A percentile compares a stretch with the other conserved stretches of the same genome.
phyloP scores from a whole-genome alignment of 2,888 invertebrate genomes.

The Beris morrisii region DNA sequence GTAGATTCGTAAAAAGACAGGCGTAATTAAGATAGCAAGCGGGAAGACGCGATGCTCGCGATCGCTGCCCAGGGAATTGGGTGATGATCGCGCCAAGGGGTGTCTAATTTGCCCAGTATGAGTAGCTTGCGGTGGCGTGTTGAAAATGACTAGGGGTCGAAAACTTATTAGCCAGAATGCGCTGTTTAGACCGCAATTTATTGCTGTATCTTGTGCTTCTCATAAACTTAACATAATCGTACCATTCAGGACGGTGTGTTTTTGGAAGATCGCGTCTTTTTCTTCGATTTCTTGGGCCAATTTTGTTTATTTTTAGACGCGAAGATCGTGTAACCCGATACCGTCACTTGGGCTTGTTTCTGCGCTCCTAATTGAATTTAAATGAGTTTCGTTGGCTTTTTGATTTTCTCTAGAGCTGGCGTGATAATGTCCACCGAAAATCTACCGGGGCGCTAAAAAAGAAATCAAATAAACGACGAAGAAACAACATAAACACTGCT shows the following conservation, averaged over 20 bases:
- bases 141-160: conserved; percentile 17
- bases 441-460: background rate
- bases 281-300: conserved; percentile 1
- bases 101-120: conserved; percentile 28
- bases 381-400: conserved; percentile 12
- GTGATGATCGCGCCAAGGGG: conserved; percentile 24
- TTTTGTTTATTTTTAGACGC: conserved; percentile 15
- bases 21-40: conserved; percentile 23
- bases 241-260: background rate
- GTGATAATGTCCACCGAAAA: conserved; percentile 15
- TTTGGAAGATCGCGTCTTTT: conserved; percentile 3
- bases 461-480: conserved; percentile 4
- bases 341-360: conserved; percentile 9
- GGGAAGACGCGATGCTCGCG: conserved; percentile 14
- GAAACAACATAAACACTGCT: conserved; percentile 4
- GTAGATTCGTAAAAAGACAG: background rate
- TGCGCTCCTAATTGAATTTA: conserved; percentile 8
- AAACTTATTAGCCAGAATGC: conserved; percentile 28
- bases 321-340: conserved; percentile 23
- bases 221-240: too few species aligned
- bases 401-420: conserved; percentile 18
- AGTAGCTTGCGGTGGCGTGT: conserved; percentile 21
- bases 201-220: background rate
- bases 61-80: conserved; percentile 25
- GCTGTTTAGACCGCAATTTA: conserved; percentile 17